Conservation (phyloP, 1,140 invertebrate species). For the Drosophila ambigua region DNA sequence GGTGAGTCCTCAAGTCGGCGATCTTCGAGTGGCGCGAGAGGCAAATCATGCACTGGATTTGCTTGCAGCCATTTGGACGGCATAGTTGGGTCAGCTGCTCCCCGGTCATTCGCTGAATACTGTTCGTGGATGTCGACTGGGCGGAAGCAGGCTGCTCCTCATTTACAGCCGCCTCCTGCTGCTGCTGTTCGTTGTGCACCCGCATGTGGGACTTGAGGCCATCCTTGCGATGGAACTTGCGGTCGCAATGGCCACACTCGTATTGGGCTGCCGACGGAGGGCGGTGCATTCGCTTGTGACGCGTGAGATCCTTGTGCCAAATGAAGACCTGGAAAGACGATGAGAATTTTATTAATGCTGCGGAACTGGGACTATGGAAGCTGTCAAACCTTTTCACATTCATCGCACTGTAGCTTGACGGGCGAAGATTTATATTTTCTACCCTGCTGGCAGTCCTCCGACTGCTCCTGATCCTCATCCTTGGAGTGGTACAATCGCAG, state of each 20-base stretch:
- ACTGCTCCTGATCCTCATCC: background rate
- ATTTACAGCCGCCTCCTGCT: background rate
- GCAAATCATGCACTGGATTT: constrained; percentile 79
- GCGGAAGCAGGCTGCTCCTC: background rate
- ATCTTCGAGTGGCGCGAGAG: constrained; percentile 67
- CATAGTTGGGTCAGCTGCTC: constrained; percentile 34
- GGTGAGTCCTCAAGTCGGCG: constrained; percentile 61
- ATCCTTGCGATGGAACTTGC: constrained; percentile 85
- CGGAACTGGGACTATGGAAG: too few species aligned
- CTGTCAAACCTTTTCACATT: constrained; percentile 82
- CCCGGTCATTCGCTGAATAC: background rate
- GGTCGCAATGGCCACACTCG: constrained; percentile 85
- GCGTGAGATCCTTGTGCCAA: constrained; percentile 85
- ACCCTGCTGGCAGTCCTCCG: constrained; percentile 10
- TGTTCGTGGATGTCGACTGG: background rate
- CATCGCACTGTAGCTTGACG: constrained; percentile 83
- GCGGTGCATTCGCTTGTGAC: constrained; percentile 84
- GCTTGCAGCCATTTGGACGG: constrained; percentile 70
- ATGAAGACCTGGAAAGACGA: constrained; percentile 72
- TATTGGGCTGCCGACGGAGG: constrained; percentile 84
- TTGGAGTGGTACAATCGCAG: constrained; percentile 30
- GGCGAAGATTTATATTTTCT: constrained; percentile 2
- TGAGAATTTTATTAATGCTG: background rate
- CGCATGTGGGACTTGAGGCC: constrained; percentile 79
- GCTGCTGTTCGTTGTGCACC: constrained; percentile 43